These are phyloP conservation scores for Chesias legatella DNA, from an alignment of 2,888 invertebrate species.

Conservation along the genomic window DNA sequence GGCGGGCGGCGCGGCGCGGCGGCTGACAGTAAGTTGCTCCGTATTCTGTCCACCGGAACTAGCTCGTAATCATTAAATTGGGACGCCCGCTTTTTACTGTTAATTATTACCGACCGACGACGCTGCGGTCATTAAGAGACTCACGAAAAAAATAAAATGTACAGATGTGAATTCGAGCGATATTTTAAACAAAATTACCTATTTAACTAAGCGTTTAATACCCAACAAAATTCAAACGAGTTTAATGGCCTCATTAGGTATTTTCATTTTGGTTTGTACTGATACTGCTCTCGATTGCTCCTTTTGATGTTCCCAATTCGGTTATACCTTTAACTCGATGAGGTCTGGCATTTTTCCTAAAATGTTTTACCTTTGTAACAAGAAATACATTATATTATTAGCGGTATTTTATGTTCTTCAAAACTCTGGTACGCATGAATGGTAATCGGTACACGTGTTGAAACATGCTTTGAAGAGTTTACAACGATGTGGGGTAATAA, in stretches of 20 bases:
- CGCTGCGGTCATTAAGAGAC: conserved; percentile 50
- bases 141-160: conserved; percentile 46
- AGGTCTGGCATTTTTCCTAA: conserved; percentile 11
- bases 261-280: conserved; percentile 25
- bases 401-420: too few species aligned
- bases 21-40: too few species aligned
- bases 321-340: conserved; percentile 9
- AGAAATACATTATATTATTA: too few species aligned
- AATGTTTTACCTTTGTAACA: not conserved
- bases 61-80: conserved; percentile 69
- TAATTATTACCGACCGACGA: conserved; percentile 53
- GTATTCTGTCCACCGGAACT: conserved; percentile 59
- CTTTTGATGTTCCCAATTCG: conserved; percentile 28
- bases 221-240: conserved; percentile 37
- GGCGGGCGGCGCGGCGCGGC: not conserved
- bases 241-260: conserved; percentile 35
- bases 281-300: conserved; percentile 26
- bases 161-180: conserved; percentile 44
- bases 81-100: conserved; percentile 58
- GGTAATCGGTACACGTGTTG: too few species aligned
- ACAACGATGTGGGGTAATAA: too few species aligned
- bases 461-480: too few species aligned
- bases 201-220: conserved; percentile 38
- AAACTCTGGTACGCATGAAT: too few species aligned
- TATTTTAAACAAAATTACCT: conserved; percentile 45